phyloP scores from a whole-genome alignment of 2,113 vertebrate genomes.

The Beaufortia kweichowensis region DNA sequence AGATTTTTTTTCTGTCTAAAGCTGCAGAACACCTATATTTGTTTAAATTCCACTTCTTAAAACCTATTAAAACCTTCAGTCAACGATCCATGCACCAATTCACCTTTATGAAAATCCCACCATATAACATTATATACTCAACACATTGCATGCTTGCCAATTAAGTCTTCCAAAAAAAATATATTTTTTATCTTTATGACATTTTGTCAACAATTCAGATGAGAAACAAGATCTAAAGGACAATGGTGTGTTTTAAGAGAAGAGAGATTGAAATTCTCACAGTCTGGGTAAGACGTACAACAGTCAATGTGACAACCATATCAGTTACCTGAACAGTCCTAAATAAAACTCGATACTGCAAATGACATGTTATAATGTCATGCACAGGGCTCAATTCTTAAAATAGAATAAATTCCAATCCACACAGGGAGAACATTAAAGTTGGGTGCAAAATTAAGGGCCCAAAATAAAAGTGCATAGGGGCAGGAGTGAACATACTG shows the following conservation, averaged over 20 bases:
- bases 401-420: conserved; percentile 15
- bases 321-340: neutral
- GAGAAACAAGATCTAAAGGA: neutral
- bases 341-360: conserved; percentile 31
- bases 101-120: conserved; percentile 67
- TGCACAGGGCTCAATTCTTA: conserved; percentile 1
- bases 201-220: conserved; percentile 30
- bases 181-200: conserved; percentile 42
- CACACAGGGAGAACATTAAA: conserved; percentile 36
- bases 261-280: neutral
- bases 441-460: conserved; percentile 18
- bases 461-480: conserved; percentile 40
- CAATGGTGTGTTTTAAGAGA: neutral
- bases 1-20: neutral
- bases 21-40: conserved; percentile 56
- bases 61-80: conserved; percentile 17
- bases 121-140: conserved; percentile 68
- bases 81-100: conserved; percentile 68
- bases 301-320: conserved; percentile 17
- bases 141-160: conserved; percentile 72
- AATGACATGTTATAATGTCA: conserved; percentile 6
- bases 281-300: conserved; percentile 1
- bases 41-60: conserved; percentile 39
- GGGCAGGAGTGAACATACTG: conserved; percentile 8
- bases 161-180: conserved; percentile 60